Percentiles rank a stretch among this genome's conserved stretches.
Evolutionary conservation across 2,113 vertebrate genomes (phyloP).

Genomic region (Sebastes schlegelii): DNA sequence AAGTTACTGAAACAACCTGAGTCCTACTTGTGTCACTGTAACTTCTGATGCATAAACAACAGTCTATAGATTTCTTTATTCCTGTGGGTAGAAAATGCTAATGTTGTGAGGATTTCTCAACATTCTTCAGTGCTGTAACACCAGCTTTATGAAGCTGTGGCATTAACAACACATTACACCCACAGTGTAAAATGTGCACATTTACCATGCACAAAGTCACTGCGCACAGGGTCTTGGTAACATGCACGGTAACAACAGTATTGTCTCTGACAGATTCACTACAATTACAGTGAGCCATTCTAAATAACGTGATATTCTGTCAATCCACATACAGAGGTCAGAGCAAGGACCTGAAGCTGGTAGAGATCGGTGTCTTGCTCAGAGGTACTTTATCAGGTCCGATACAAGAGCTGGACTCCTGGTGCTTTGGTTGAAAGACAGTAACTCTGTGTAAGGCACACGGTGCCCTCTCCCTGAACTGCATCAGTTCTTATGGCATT

Average conservation of each 20-base stretch:
- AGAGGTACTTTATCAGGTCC: constrained; percentile 14
- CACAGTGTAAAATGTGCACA: background rate
- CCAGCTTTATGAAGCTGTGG: background rate
- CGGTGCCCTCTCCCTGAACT: constrained; percentile 33
- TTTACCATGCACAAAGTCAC: background rate
- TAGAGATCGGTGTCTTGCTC: constrained; percentile 8
- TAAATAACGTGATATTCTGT: background rate
- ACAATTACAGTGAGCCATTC: background rate
- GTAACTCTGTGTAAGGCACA: constrained; percentile 21
- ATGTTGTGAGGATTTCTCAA: background rate
- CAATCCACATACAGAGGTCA: background rate
- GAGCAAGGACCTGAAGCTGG: constrained; percentile 15
- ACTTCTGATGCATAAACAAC: constrained; percentile 1
- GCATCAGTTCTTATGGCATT: constrained; percentile 5
- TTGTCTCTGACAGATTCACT: background rate
- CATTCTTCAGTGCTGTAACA: background rate
- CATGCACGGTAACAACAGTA: background rate
- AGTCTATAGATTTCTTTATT: background rate
- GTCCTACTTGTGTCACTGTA: background rate
- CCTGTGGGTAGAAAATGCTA: constrained; percentile 5
- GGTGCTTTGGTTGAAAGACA: constrained; percentile 47
- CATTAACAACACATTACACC: background rate
- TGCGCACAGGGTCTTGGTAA: background rate
- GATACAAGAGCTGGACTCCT: constrained; percentile 25
- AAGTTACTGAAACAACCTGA: background rate